Base-by-base conservation (phyloP, 2,888 invertebrate species). In the Mongoloraphidia duomilia region DNA sequence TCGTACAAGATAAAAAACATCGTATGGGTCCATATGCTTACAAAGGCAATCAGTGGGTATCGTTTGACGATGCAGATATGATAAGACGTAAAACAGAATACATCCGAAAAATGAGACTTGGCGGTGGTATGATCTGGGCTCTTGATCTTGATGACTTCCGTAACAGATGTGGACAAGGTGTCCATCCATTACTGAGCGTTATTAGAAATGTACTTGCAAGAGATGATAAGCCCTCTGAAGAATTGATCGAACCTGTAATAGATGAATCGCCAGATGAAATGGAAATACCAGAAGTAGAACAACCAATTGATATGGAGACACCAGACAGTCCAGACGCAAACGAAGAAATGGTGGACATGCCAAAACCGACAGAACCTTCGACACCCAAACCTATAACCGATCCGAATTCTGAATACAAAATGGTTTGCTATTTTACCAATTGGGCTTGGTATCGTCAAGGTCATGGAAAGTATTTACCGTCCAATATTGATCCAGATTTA, bases 391-490 rank as follows among this genome's bases (percentile, higher is more conserved):
- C 47, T 12, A 50, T 34, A 36, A 44, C 60, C 8, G 60, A 65
- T 50, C 50, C 52, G 10, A 56, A 56, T 48, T 62, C 63, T 6
- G 59, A 60, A 41, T 89, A 75, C 60, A 91, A 89, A 70, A 81
- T 91, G 1, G 82, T 92, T 5, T 92, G 92, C 60, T 92, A 92
- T 62, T 92, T 90, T 64, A 91, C 91, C 0, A 92, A 92, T 62
- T 93, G 92, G 92, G 89, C 92, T 33, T 92, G 90, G 89, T 92
- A 92, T 66, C 80, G 90, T 55, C 87, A 86, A 59, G 83, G 82
- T 1, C 73, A 78, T 50, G 90, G 88, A 14, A 88, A 87, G 65
- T 91, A 77, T 61, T 65, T 86, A 12, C 91, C 91, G 0, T 80
- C 79, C 52, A 81, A 92, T 60, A 87, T 93, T 43, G 86, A 92